Evolutionary conservation across 1,140 invertebrate species (phyloP).

Genomic region (Zaprionus ornatus): DNA sequence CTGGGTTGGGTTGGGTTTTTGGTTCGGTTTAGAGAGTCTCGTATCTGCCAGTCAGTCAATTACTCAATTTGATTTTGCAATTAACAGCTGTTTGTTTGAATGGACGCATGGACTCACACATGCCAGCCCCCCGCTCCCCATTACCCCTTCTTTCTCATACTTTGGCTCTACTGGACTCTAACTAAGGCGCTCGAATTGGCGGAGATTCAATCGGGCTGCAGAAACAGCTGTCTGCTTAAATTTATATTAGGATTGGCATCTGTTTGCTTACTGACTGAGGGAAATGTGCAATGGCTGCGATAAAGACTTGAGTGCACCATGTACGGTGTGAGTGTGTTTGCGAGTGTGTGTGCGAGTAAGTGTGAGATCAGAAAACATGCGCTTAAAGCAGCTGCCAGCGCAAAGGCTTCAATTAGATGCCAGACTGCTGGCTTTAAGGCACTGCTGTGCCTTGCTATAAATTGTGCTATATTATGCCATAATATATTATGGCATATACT

Average conservation of each 20-base stretch:
- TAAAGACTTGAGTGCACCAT: slow-evolving; percentile 6
- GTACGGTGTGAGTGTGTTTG: background rate
- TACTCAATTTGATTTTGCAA: slow-evolving; percentile 76
- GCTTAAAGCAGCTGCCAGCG: background rate
- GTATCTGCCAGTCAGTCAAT: slow-evolving; percentile 50
- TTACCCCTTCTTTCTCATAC: background rate
- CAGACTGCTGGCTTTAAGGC: background rate
- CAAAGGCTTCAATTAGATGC: background rate
- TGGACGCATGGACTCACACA: slow-evolving; percentile 14
- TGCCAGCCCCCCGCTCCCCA: background rate
- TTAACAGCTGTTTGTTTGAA: slow-evolving; percentile 63
- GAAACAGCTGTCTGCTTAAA: slow-evolving; percentile 44
- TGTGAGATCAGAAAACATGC: background rate
- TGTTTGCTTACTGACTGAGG: slow-evolving; percentile 43
- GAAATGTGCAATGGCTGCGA: slow-evolving; percentile 28
- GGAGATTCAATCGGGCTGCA: slow-evolving; percentile 24
- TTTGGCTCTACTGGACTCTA: slow-evolving; percentile 8
- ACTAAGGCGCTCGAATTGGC: slow-evolving; percentile 44
- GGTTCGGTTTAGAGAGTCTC: slow-evolving; percentile 13
- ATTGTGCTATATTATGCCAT: background rate
- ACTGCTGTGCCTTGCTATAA: background rate
- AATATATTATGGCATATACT: background rate
- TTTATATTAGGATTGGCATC: slow-evolving; percentile 47
- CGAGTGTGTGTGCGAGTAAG: background rate
- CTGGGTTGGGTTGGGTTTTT: slow-evolving; percentile 12